Percentiles rank a stretch among this genome's conserved stretches.
Conservation (phyloP, 2,888 invertebrate species). For the Gandaritis pyraliata region DNA sequence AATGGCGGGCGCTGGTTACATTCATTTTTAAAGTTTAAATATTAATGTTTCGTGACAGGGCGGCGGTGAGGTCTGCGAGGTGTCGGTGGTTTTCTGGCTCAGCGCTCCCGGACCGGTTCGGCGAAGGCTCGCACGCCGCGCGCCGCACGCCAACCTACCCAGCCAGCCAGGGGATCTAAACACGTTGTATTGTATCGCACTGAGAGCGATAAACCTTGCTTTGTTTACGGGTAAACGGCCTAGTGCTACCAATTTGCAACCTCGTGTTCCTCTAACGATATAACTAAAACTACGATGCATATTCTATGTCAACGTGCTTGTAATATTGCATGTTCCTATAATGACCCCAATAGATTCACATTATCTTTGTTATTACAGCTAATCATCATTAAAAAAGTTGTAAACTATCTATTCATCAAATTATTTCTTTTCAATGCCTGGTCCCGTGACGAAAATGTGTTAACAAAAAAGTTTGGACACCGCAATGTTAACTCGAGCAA, state of each 20-base stretch:
- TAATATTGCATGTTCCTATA: no score
- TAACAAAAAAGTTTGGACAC: constrained; percentile 7
- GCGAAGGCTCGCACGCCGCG: constrained; percentile 68
- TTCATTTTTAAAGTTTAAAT: constrained; percentile 74
- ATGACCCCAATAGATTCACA: background rate
- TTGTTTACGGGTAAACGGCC: constrained; percentile 70
- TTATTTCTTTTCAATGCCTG: no score
- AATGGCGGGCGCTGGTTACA: constrained; percentile 66
- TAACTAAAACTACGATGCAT: no score
- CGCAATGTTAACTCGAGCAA: constrained; percentile 5
- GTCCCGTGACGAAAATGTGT: background rate
- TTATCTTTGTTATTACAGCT: background rate
- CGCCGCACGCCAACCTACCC: constrained; percentile 24
- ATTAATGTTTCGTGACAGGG: constrained; percentile 82
- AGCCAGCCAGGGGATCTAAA: constrained; percentile 66
- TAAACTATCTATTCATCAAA: no score
- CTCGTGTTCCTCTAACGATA: constrained; percentile 1
- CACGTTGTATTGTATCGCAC: constrained; percentile 69
- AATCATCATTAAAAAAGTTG: no score
- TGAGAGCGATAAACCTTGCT: constrained; percentile 77
- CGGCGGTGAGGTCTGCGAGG: constrained; percentile 65
- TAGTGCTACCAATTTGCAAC: constrained; percentile 77
- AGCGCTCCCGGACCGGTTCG: constrained; percentile 80
- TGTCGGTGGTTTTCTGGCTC: constrained; percentile 82
- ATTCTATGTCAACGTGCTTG: no score